Conservation (phyloP, 2,888 invertebrate genomes). For the Polymixis flavicincta region DNA sequence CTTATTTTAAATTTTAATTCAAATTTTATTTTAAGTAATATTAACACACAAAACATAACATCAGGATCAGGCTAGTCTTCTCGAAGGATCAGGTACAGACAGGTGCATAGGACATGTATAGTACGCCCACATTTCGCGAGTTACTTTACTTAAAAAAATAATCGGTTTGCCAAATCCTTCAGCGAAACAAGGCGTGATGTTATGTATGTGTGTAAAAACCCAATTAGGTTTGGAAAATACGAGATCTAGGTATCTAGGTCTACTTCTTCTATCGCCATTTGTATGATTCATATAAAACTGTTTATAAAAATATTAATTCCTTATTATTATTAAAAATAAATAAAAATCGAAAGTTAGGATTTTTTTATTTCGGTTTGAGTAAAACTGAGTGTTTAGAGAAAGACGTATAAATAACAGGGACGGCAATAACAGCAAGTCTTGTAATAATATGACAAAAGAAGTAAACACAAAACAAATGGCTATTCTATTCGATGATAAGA, state of each 20-base stretch:
- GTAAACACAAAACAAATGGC: constrained; percentile 43
- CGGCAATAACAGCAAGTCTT: constrained; percentile 21
- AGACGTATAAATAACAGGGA: constrained; percentile 10
- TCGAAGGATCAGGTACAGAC: not conserved
- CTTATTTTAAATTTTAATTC: no score
- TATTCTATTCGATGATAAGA: constrained; percentile 21
- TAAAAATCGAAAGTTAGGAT: not conserved
- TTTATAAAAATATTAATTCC: not conserved
- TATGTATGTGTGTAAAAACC: no score
- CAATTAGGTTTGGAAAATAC: not conserved
- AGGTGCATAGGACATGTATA: no score
- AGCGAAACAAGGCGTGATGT: no score
- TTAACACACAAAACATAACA: not conserved
- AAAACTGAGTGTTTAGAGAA: not conserved
- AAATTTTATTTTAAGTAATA: not conserved
- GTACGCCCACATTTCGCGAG: no score
- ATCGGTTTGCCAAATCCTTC: no score
- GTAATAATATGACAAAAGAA: constrained; percentile 38
- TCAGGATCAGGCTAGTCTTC: no score
- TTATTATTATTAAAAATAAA: not conserved
- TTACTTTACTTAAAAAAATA: no score
- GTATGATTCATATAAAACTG: not conserved
- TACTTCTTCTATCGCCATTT: not conserved
- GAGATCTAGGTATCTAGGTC: not conserved
- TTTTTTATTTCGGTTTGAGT: not conserved